These are phyloP conservation scores for Ceriagrion tenellum DNA, from an alignment of 2,888 invertebrate species.

Conservation along the genomic window DNA sequence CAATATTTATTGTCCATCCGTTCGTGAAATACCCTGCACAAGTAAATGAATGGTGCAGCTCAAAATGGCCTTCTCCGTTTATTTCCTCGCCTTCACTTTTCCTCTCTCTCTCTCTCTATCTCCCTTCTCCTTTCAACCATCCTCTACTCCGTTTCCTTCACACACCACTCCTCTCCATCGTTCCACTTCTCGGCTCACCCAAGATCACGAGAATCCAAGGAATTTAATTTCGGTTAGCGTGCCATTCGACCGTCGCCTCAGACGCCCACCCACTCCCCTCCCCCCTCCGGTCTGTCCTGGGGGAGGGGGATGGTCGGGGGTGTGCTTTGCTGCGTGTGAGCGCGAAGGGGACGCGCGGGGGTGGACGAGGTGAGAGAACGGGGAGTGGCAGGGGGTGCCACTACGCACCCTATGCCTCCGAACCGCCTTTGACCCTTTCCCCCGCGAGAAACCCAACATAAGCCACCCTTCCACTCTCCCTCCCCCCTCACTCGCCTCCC, in stretches of 20 bases:
- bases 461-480: neutral
- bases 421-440: neutral
- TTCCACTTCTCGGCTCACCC: slow-evolving; percentile 54
- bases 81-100: neutral
- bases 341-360: neutral
- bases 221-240: slow-evolving; percentile 65
- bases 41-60: too few relatives aligned
- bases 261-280: slow-evolving; percentile 51
- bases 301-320: neutral
- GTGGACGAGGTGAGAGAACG: neutral
- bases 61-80: neutral
- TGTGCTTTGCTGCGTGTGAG: slow-evolving; percentile 31
- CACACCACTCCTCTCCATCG: neutral
- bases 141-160: neutral
- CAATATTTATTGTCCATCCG: too few relatives aligned
- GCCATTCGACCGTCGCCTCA: slow-evolving; percentile 64
- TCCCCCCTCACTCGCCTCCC: neutral
- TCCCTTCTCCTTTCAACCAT: neutral
- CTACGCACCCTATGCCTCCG: neutral
- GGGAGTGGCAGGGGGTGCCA: neutral
- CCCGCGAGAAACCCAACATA: neutral
- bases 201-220: slow-evolving; percentile 65
- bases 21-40: too few relatives aligned
- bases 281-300: too few relatives aligned
- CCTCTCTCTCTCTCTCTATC: neutral